Evolutionary conservation across 1,140 invertebrate species (phyloP).

Genomic region (Eurosta solidaginis): DNA sequence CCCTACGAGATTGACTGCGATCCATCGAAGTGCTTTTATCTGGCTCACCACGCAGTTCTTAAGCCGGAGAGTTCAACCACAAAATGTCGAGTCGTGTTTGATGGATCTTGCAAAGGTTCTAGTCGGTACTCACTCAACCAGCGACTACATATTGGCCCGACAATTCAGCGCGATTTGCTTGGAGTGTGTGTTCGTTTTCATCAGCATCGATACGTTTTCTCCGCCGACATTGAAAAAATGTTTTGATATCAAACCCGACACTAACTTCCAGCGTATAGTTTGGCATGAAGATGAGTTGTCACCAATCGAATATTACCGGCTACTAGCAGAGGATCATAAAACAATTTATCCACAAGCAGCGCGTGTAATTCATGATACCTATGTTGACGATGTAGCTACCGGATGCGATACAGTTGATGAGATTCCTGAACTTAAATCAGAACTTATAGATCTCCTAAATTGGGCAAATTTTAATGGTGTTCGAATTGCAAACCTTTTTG

Average conservation of each 20-base stretch:
- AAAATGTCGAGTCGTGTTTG: too few species aligned
- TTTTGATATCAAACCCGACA: neutral
- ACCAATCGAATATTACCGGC: neutral
- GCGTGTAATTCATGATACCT: too few species aligned
- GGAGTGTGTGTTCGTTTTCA: neutral
- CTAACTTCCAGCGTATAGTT: neutral
- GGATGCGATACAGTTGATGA: slow-evolving; percentile 38
- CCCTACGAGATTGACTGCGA: too few species aligned
- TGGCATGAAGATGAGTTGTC: neutral
- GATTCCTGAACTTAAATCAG: slow-evolving; percentile 36
- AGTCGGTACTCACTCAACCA: too few species aligned
- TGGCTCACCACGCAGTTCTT: too few species aligned
- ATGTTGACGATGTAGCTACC: slow-evolving; percentile 55
- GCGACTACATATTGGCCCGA: too few species aligned
- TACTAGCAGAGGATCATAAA: neutral
- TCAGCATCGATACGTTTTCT: neutral
- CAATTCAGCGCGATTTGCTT: too few species aligned
- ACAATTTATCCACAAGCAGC: too few species aligned
- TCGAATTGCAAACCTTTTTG: slow-evolving; percentile 46
- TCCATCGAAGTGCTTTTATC: too few species aligned
- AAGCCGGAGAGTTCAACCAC: too few species aligned
- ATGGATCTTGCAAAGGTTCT: too few species aligned
- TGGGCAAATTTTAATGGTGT: slow-evolving; percentile 48
- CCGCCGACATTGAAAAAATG: neutral
- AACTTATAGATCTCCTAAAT: slow-evolving; percentile 43